Base-by-base conservation (phyloP, 2,797 vertebrate genomes). In the Sebastes oblongus region DNA sequence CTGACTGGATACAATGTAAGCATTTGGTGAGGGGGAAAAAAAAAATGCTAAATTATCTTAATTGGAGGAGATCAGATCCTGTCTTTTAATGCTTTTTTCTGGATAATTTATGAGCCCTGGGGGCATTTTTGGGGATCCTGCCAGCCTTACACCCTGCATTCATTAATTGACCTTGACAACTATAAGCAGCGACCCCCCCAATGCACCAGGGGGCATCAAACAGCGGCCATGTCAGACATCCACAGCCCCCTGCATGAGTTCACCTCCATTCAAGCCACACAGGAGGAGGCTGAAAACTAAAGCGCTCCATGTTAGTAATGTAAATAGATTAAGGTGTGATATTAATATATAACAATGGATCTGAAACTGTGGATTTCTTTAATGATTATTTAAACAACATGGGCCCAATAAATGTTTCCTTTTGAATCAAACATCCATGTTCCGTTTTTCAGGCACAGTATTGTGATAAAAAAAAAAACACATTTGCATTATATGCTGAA, bases 111-210 rank as follows among this genome's bases (percentile, higher is more conserved):
- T 92, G 89, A 91, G 83, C 86, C 92, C 92, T 68, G 13, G 78
- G 86, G 93, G 86, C 54, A 20, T 88, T 89, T 89, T 78, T 34
- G 68, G 86, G 89, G 83, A 88, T 84, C 84, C 89, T 86, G 91
- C 77, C 84, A 85, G 90, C 86, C 80, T 87, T 89, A 89, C 81
- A 80, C 90, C 90, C 85, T 72, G 85, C 87, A 88, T 93, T 91
- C 92, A 93, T 95, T 94, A 94, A 96, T 95, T 95, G 94, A 96
- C 95, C 95, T 95, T 95, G 96, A 95, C 94, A 95, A 95, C 95
- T 94, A 94, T 91, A 93, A 92, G 91, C 93, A 91, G 88, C 75
- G 76, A 86, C 91, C 87, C 89, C 81, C 75, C 78, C 81, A 77
- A 80, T 90, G 88, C 91, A 92, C 91, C 85, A 91, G 91, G 89